Base-by-base conservation (phyloP, 2,797 vertebrate species). In the Microchirus variegatus region DNA sequence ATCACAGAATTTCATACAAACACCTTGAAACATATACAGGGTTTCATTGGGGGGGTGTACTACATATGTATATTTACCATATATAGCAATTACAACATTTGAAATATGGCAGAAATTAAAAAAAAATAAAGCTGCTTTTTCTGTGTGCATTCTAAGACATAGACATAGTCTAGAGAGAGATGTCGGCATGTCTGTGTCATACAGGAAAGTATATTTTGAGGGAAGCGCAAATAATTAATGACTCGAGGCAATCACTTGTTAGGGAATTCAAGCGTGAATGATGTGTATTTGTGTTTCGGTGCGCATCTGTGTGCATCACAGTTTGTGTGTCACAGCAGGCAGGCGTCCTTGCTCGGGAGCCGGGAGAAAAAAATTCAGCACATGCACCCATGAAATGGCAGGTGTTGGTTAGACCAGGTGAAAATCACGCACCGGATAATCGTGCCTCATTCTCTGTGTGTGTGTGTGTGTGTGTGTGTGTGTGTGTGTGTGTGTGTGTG, bases 311-410 rank as follows among this genome's bases (percentile, higher is more conserved):
- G 12, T 53, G 43, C n/a, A 36, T 59, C 44, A 15, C 41, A 9
- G 16, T 49, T 37, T 77, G 31, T 78, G 48, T 79, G 63, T 68
- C 35, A 57, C 43, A 35, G 41, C 31, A 70, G 31, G 44, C 44
- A n/a, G 18, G 35, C 2, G 37, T 68, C 67, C 74, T 78, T 75
- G 75, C 53, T 62, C 8, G 0, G n/a, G 64, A 55, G 53, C 43
- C 17, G n/a, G n/a, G n/a, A 43, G 31, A 37, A 56, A 77, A 76
- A 82, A 77, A 75, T 71, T 73, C 76, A 70, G 22, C 5, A 18
- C 52, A 55, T 68, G 76, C 74, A 82, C 72, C 78, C 43, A 53
- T 75, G 63, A 80, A 82, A 78, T 68, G 76, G 73, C 76, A 82
- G 76, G 67, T 82, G 78, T 83, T 63, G 12, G 62, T 56, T 75